Evolutionary conservation across 1,140 invertebrate species (phyloP), one percentile per base, ranked within the genome.

Genomic region (Diabrotica virgifera): DNA sequence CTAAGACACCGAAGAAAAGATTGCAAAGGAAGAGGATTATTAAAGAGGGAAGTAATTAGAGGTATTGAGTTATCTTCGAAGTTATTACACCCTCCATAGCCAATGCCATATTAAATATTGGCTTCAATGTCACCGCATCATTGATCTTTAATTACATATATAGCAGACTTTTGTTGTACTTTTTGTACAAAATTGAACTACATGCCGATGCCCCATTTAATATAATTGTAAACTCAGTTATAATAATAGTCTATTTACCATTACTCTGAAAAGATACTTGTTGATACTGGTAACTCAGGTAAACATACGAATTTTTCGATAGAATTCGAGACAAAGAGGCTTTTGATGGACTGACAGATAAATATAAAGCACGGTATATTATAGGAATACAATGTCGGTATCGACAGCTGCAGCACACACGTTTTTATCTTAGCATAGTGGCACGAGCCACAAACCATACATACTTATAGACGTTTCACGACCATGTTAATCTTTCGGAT

Each of bases 371-470:
- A 53, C 52, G 12, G 52, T 55, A 54, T 52, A 62, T 54, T 62
- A 62, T 12, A 62, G n/a, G n/a, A n/a, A n/a, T 35, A 62, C 37
- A 62, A 62, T 53, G 60, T 62, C 36, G 52, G 52, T 54, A 62
- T 62, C 60, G 60, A 62, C 60, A 62, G 60, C 60, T 62, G 60
- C 60, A 36, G 60, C 60, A 62, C 60, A 62, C 36, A 62, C 60
- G 13, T 62, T 54, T 62, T 51, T 62, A 54, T 54, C 60, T 59
- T n/a, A 46, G 3, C 58, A 51, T 51, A 13, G 35, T 62, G 60
- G 60, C 60, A 54, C 60, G 60, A 36, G 60, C 60, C 60, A 53
- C 12, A 59, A 59, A n/a, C n/a, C n/a, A n/a, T n/a, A n/a, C n/a
- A n/a, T n/a, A n/a, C n/a, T n/a, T n/a, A n/a, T n/a, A n/a, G n/a